phyloP scores from a whole-genome alignment of 2,797 vertebrate species.

The Saxicola maurus region DNA sequence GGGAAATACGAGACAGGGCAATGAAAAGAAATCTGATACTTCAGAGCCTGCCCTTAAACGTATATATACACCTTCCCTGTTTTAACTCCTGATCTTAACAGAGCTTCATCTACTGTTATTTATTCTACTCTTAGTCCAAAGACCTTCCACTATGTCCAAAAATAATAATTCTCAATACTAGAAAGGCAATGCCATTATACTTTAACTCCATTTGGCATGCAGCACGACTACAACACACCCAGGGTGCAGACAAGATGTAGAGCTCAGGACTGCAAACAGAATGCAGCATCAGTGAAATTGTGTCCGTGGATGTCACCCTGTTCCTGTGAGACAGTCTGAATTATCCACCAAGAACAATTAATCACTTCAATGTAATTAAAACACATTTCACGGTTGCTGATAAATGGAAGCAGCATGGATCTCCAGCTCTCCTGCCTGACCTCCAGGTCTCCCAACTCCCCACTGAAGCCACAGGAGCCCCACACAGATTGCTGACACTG shows the following conservation, averaged over 20 bases:
- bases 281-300: background rate
- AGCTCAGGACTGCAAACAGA: background rate
- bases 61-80: fast-evolving
- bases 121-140: background rate
- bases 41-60: background rate
- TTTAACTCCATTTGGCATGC: background rate
- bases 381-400: background rate
- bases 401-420: background rate
- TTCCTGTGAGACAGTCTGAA: background rate
- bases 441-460: background rate
- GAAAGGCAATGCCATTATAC: background rate
- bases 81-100: background rate
- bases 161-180: background rate
- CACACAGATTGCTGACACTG: background rate
- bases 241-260: background rate
- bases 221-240: background rate
- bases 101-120: background rate
- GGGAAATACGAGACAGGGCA: background rate
- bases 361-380: background rate
- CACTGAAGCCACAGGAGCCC: background rate
- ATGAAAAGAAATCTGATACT: background rate
- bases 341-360: background rate
- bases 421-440: background rate
- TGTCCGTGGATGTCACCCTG: fast-evolving
- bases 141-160: background rate